These are phyloP conservation scores for Macaca nemestrina DNA, from an alignment of 2,113 vertebrate species.

Conservation along the genomic window DNA sequence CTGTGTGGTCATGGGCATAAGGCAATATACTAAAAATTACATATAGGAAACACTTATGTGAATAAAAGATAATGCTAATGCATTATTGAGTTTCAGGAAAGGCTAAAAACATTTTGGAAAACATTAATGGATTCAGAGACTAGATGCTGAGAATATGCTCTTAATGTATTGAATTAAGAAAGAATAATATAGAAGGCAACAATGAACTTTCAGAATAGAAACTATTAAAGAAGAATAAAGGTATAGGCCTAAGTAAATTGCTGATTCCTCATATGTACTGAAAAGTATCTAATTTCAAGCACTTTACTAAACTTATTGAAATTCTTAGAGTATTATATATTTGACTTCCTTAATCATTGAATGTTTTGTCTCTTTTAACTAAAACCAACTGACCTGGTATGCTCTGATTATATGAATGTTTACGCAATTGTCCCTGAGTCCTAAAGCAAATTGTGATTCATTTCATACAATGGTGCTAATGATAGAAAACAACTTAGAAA, in stretches of 20 bases:
- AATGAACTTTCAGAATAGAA: conserved; percentile 37
- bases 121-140: neutral
- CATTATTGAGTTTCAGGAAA: neutral
- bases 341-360: conserved; percentile 63
- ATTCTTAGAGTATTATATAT: conserved; percentile 55
- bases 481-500: neutral
- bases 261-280: conserved; percentile 25
- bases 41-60: neutral
- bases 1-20: neutral
- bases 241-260: conserved; percentile 62
- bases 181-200: conserved; percentile 9
- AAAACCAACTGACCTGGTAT: conserved; percentile 52
- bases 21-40: neutral
- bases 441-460: neutral
- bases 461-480: neutral
- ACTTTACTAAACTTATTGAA: conserved; percentile 68
- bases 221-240: conserved; percentile 28
- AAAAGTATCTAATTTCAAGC: conserved; percentile 61
- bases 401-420: conserved; percentile 62
- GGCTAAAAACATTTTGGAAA: neutral
- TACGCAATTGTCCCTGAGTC: neutral
- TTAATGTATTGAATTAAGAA: neutral
- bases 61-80: conserved; percentile 30
- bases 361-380: conserved; percentile 56
- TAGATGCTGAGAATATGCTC: neutral